Evolutionary conservation across 2,797 vertebrate species (phyloP), one percentile per base, ranked within the genome.

Genomic region (Furcifer pardalis): DNA sequence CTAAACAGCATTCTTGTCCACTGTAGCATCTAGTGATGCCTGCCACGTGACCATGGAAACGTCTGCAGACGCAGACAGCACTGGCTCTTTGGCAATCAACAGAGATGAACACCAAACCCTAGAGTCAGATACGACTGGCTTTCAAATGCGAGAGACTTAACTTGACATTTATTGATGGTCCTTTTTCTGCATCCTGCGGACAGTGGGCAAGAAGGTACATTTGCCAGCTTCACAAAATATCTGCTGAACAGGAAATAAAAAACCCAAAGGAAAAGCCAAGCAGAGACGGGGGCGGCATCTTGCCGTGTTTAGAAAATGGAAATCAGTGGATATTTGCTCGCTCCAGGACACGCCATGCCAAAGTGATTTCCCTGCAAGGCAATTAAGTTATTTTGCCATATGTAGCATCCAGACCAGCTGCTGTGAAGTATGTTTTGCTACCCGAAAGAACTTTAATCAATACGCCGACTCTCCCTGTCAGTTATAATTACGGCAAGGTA

Each of bases 401-500:
- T 23, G 1, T 40, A 86, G 71, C 79, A 87, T 72, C 66, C 25
- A 89, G 91, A 90, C 85, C 94, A 94, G 94, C 93, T 95, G 94
- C 88, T 81, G 72, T 92, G 85, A 90, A 93, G 91, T 91, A 94
- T 94, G 93, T 78, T 94, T 94, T 84, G 90, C 88, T 93, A 88
- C 88, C 90, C 84, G 80, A 93, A 94, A 89, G 90, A 91, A 69
- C 92, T 94, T 92, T 87, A 90, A 95, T 93, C 94, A 94, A 93
- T 91, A 93, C 83, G 89, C 89, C 86, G 93, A 92, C 92, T 94
- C 83, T 72, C 72, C 87, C 91, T 92, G 92, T 92, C 93, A 94
- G 85, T 94, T 95, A 92, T 91, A 94, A 94, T 93, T 93, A 95
- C 89, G 89, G 82, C 77, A 77, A 92, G 89, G 90, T 92, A 95